Conservation (phyloP, 2,888 invertebrate genomes). For the Suillia variegata region DNA sequence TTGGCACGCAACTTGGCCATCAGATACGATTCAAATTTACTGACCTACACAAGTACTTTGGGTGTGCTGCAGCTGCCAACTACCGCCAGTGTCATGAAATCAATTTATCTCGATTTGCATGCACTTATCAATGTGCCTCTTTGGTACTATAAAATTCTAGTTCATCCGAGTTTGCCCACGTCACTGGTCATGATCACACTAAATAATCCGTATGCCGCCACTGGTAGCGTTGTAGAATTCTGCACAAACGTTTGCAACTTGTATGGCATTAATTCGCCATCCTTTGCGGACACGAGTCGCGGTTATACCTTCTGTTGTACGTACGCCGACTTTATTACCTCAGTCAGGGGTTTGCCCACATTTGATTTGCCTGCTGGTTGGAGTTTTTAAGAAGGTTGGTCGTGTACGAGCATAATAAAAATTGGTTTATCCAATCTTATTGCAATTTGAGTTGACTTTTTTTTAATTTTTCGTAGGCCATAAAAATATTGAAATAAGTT, state of each 20-base stretch:
- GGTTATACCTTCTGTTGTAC: slow-evolving; percentile 45
- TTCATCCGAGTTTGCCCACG: slow-evolving; percentile 49
- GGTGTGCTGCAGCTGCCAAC: slow-evolving; percentile 59
- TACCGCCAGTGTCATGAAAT: slow-evolving; percentile 38
- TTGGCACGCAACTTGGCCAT: slow-evolving; percentile 58
- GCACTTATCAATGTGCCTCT: slow-evolving; percentile 60
- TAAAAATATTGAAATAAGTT: no score
- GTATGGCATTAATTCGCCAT: slow-evolving; percentile 26
- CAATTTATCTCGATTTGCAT: slow-evolving; percentile 53
- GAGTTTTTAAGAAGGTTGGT: slow-evolving; percentile 6
- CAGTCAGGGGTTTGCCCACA: neutral
- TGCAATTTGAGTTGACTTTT: no score
- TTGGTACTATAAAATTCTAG: slow-evolving; percentile 63
- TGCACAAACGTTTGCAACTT: slow-evolving; percentile 39
- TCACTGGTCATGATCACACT: slow-evolving; percentile 63
- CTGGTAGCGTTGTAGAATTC: slow-evolving; percentile 29
- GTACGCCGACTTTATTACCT: neutral
- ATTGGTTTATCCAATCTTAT: no score
- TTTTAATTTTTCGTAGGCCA: no score
- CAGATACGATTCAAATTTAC: slow-evolving; percentile 50
- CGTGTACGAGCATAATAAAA: neutral
- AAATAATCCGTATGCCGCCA: slow-evolving; percentile 61
- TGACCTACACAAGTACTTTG: slow-evolving; percentile 61
- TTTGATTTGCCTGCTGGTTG: slow-evolving; percentile 13
- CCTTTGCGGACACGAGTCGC: slow-evolving; percentile 29